Evolutionary conservation across 53 echinoderm and acorn worm genomes (phyloP), one percentile per base, ranked within the genome.

Genomic region (Holothuria leucospilota): DNA sequence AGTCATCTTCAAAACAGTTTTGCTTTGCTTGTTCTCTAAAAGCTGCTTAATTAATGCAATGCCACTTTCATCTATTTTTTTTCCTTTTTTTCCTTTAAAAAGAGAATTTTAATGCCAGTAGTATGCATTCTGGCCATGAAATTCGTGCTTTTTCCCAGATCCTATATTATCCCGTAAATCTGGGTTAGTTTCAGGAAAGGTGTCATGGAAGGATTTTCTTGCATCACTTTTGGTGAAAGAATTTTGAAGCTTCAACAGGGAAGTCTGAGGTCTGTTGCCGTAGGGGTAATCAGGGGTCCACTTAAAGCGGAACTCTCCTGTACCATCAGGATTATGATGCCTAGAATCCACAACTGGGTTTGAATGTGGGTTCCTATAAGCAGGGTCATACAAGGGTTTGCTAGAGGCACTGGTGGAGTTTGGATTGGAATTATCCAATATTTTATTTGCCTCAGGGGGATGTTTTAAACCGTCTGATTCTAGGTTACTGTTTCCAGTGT

Each of bases 61-160:
- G 3, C 3, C 2, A 46, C 0, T 46, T 46, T 2, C 8, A 11
- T 46, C 46, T 46, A 46, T 4, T 46, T 46, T 8, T 46, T 0
- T 7, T 34, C 3, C 34, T 34, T 34, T 34, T 34, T 34, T 34
- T 46, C 40, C 7, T 5, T 40, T 4, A 40, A 40, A 0, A 56
- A 15, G 16, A 16, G 56, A 56, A 56, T 15, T 18, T 92, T 39
- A 98, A 52, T 95, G 99, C 99, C 95, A 95, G 23, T 92, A 82
- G 63, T 90, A 95, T 1, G 95, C 90, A 87, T 98, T 93, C 29
- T 92, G 80, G n/a, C 99, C 99, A 62, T 93, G 87, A 72, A 98
- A 98, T 14, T 92, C 93, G 40, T 98, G 99, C 38, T 91, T 93
- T 85, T 95, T 98, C 14, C 99, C 99, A 9, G 85, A 83, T 38